Base-by-base conservation (phyloP, 2,113 vertebrate species). In the Enhydra lutris region DNA sequence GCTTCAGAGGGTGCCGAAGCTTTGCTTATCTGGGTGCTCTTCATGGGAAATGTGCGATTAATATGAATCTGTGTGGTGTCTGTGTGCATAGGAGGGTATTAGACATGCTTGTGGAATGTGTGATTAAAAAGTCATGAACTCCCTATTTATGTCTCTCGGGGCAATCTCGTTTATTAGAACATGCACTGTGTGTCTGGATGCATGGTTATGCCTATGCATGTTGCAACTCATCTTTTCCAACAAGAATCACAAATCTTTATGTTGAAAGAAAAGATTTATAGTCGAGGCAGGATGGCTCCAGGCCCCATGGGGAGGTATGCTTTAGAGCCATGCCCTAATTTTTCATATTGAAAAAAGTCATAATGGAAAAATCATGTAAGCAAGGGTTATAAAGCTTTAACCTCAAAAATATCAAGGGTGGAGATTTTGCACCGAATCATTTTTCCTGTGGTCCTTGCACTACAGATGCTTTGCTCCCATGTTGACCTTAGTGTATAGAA, bases 251-350 rank as follows among this genome's bases (percentile, higher is more conserved):
- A 98, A 98, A 98, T 99, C 97, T 98, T 98, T 96, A 97, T 73
- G 52, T 57, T 81, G 57, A 98, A 98, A 92, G 55, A 91, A 97
- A 98, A 98, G 97, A 99, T 98, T 98, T 98, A 99, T 96, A 86
- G 95, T 87, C 79, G 78, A 97, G 97, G 91, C 93, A 98, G 8
- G 1, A 97, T 97, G 96, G 83, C 97, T 97, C 42, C 85, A 2
- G 0, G 98, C 97, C 69, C 92, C 97, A 94, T 79, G 94, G 91
- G 45, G 96, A 92, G n/a, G 79, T 84, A 97, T 85, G 3, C 79
- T 82, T 93, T 91, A 87, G 88, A 97, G 89, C 93, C 67, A 95
- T 94, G 92, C 67, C 69, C 71, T 92, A 89, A 96, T 96, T 97
- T 97, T 96, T 97, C 95, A 81, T 23, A 88, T 21, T 0, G 0